Evolutionary conservation across 2,797 vertebrate genomes (phyloP), one percentile per base, ranked within the genome.

Genomic region (Hybognathus amarus): DNA sequence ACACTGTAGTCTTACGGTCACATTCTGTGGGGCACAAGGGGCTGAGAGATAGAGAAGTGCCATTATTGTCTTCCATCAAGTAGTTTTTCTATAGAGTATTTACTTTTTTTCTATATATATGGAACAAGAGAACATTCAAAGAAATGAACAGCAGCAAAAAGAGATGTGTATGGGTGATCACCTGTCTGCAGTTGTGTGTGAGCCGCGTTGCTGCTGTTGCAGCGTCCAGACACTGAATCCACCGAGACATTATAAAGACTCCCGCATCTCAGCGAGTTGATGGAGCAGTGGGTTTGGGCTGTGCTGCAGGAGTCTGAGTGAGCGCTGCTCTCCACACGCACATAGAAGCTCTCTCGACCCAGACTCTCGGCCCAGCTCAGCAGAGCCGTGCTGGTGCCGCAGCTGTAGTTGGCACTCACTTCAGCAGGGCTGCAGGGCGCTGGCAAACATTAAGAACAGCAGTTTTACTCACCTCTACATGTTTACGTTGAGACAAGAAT

Each of bases 381-480:
- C 33, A 87, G 27, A 63, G 27, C 88, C 0, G 90, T 89, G 30
- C 88, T 89, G 2, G 91, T 91, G 0, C 71, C 87, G 30, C 95
- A 95, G 40, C 83, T 86, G 87, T 93, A 94, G 1, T 84, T 61
- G 77, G 81, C n/a, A 0, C 30, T 77, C 73, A 95, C 87, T 0
- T 89, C 87, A 3, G 80, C 33, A n/a, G 94, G 94, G 20, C 90
- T 91, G 22, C 95, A 96, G 15, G 95, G 95, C 0, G 90, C 95
- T 95, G 82, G 71, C 27, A 82, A 45, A 83, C 42, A 40, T 12
- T 5, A 69, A 38, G 69, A 73, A 69, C 17, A 50, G 20, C 1
- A 68, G 73, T 45, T 52, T 83, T 50, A 81, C 5, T 42, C 4
- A 15, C 3, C 12, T 79, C 30, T 24, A 17, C 38, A 68, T 18